Conservation (phyloP, 2,113 vertebrate species). For the Pygathrix nemaeus region DNA sequence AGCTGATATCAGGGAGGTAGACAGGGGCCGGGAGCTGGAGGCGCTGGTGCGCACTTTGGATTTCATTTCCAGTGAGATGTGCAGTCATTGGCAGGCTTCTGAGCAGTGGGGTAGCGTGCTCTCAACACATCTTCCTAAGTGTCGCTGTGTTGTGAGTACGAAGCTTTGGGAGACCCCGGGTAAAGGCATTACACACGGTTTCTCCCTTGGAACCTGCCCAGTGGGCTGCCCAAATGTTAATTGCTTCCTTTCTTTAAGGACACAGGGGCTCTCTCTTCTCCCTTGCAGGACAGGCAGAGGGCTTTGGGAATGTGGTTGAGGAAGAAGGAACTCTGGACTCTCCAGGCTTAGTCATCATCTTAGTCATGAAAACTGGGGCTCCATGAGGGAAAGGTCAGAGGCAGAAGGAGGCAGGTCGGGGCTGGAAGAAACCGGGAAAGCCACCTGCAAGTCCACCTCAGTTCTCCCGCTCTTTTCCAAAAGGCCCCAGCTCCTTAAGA, state of each 20-base stretch:
- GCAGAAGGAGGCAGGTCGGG: not conserved
- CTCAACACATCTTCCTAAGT: not conserved
- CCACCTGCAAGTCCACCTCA: not conserved
- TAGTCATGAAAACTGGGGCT: constrained; percentile 7
- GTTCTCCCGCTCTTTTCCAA: not conserved
- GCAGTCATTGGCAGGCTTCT: not conserved
- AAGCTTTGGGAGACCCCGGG: no score
- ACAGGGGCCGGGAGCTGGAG: not conserved
- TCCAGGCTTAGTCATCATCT: not conserved
- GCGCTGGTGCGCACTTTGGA: not conserved
- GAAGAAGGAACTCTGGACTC: not conserved
- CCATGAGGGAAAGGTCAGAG: not conserved
- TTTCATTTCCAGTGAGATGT: not conserved
- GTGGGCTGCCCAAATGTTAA: not conserved
- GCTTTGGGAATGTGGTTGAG: not conserved
- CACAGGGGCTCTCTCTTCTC: not conserved
- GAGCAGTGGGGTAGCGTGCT: not conserved
- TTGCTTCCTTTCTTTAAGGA: not conserved
- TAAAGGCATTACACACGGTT: not conserved
- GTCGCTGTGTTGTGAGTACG: fast-evolving
- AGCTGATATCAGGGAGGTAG: not conserved
- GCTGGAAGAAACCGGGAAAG: not conserved
- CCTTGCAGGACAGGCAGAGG: not conserved
- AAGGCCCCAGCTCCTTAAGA: not conserved
- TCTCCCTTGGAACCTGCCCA: not conserved